A percentile compares a stretch with the other conserved stretches of the same genome.
phyloP scores from a whole-genome alignment of 2,888 invertebrate species.

The Agonum fuliginosum region DNA sequence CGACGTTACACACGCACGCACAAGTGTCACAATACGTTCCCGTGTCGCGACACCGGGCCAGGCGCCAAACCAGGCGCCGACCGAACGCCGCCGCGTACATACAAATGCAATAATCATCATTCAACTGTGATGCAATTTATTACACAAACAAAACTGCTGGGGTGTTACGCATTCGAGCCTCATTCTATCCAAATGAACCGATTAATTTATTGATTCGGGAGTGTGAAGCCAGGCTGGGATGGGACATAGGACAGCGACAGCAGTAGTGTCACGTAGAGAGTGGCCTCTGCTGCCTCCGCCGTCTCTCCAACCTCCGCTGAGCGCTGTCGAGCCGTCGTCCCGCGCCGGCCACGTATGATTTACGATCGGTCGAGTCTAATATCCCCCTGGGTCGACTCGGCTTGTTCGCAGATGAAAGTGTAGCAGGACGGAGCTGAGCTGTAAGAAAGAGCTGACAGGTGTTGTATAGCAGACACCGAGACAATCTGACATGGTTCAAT shows the following conservation, averaged over 20 bases:
- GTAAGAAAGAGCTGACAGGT: conserved; percentile 38
- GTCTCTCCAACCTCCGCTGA: background rate
- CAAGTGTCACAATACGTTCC: conserved; percentile 39
- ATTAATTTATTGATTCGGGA: conserved; percentile 60
- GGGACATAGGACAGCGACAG: background rate
- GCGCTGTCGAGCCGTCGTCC: background rate
- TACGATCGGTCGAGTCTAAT: conserved; percentile 57
- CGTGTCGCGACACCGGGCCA: conserved; percentile 30
- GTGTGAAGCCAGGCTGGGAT: conserved; percentile 21
- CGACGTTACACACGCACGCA: conserved; percentile 17
- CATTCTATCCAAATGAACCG: conserved; percentile 59
- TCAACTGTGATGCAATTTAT: conserved; percentile 57
- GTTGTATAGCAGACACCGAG: background rate
- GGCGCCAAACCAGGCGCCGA: conserved; percentile 17
- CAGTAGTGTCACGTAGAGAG: conserved; percentile 1
- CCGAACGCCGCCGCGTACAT: conserved; percentile 42
- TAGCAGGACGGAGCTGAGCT: conserved; percentile 16
- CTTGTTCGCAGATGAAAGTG: conserved; percentile 33
- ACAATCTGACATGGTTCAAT: background rate
- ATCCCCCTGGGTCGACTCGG: conserved; percentile 51
- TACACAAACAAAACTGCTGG: conserved; percentile 59
- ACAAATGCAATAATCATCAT: conserved; percentile 60
- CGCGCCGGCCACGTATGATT: conserved; percentile 53
- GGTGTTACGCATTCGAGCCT: conserved; percentile 57
- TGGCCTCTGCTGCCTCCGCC: background rate